Base-by-base conservation (phyloP, 2,113 vertebrate genomes). In the Oreamnos americanus region DNA sequence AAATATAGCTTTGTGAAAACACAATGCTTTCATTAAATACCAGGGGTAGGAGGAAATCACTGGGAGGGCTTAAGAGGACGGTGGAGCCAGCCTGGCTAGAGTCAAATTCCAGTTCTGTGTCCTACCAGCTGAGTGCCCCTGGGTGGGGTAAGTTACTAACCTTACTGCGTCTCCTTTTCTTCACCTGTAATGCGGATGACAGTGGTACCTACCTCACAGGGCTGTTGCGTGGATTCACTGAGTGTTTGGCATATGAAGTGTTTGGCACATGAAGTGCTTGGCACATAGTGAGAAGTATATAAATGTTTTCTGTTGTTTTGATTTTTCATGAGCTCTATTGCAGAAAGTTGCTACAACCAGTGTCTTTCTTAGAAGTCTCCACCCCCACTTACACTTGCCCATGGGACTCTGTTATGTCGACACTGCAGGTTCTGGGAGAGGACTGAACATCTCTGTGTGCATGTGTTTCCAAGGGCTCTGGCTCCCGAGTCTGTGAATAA, bases 1-100 rank as follows among this genome's bases (percentile, higher is more conserved):
- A 96, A 91, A 94, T 91, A 83, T 83, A 92, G 87, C 43, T 45
- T 67, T 71, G 83, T 92, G 84, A 88, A 93, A 96, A 82, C 45
- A 36, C 36, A 49, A 30, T 55, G 81, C 36, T 33, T 78, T 92
- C 39, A 86, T 79, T 90, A 92, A 95, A 90, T 49, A 36, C 33
- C 79, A 71, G 55, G 74, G 30, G 6, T 26, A 57, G 33, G 6
- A 86, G 57, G 90, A 53, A 51, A 13, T 33, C 64, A 55, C 19
- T 5, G 45, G 71, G 60, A 55, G 51, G 33, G 21, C 26, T 64
- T 26, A 58, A 26, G 25, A 64, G 26, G 57, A 58, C 39, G 36
- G 78, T n/a, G 53, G 87, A 53, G 51, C n/a, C 47, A 15, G 36
- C 3, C 49, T 21, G 47, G 45, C 28, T 36, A 30, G n/a, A 55